Evolutionary conservation across 2,888 invertebrate species (phyloP).

Genomic region (Scrobipalpa costella): DNA sequence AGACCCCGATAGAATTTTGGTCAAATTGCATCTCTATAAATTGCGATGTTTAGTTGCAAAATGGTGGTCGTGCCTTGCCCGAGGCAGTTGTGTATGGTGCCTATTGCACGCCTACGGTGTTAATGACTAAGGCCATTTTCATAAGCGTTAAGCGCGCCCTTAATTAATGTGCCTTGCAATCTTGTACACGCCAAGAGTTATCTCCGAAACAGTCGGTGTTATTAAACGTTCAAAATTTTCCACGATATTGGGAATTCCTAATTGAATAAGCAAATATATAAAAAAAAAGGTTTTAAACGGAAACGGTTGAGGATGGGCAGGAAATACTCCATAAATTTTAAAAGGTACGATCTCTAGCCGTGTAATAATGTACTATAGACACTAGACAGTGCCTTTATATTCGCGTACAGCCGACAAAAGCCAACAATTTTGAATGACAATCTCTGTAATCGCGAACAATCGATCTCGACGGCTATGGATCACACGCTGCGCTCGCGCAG

Average conservation of each 20-base stretch:
- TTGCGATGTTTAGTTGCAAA: background rate
- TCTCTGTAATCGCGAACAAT: slow-evolving; percentile 70
- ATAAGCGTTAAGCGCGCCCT: slow-evolving; percentile 17
- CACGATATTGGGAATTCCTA: background rate
- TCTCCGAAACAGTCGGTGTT: slow-evolving; percentile 1
- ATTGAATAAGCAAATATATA: background rate
- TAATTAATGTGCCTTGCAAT: slow-evolving; percentile 16
- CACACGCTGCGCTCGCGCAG: slow-evolving; percentile 76
- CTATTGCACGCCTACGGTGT: background rate
- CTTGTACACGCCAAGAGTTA: background rate
- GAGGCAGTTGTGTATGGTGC: slow-evolving; percentile 8
- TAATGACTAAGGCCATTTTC: slow-evolving; percentile 19
- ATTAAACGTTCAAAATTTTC: background rate
- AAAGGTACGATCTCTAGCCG: slow-evolving; percentile 64
- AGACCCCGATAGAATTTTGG: no score
- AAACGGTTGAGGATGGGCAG: slow-evolving; percentile 57
- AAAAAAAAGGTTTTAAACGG: slow-evolving; percentile 40
- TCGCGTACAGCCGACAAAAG: slow-evolving; percentile 63
- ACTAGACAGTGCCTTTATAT: slow-evolving; percentile 53
- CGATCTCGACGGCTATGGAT: slow-evolving; percentile 61
- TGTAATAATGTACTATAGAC: slow-evolving; percentile 37
- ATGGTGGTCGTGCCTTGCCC: slow-evolving; percentile 1
- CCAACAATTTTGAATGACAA: slow-evolving; percentile 68
- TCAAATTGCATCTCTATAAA: no score
- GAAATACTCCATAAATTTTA: slow-evolving; percentile 64